Evolutionary conservation across 2,888 invertebrate genomes (phyloP).

Genomic region (Cerastis rubricosa): DNA sequence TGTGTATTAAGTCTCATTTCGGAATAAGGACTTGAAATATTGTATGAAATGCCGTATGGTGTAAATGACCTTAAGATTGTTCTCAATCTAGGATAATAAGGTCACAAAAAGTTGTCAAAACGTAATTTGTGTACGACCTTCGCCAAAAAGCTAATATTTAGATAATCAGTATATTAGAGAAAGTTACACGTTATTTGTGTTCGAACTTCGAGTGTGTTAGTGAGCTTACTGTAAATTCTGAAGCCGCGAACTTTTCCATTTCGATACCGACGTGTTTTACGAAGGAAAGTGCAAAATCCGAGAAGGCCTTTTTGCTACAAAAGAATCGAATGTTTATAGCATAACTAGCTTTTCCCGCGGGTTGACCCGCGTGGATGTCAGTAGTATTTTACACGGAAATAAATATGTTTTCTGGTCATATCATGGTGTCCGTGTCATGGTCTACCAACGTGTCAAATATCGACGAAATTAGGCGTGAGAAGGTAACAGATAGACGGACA

Average conservation of each 20-base stretch:
- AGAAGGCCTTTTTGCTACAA: not conserved
- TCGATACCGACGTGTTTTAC: conserved; percentile 25
- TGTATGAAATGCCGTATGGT: too few species aligned
- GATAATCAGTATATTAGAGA: conserved; percentile 20
- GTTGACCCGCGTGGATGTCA: not conserved
- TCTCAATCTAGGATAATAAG: not conserved
- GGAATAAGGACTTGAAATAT: too few species aligned
- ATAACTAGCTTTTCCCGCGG: not conserved
- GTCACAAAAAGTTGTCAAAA: not conserved
- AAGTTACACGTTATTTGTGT: conserved; percentile 28
- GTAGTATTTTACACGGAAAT: not conserved
- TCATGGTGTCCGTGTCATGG: not conserved
- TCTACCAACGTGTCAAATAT: not conserved
- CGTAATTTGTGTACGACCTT: not conserved
- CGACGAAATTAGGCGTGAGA: not conserved
- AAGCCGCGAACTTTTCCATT: conserved; percentile 34
- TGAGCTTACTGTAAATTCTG: conserved; percentile 16
- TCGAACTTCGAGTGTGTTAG: conserved; percentile 13
- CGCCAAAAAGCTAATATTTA: conserved; percentile 13
- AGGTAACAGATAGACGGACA: not conserved
- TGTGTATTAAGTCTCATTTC: too few species aligned
- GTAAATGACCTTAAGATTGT: too few species aligned
- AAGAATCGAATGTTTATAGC: conserved; percentile 1
- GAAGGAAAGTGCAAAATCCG: conserved; percentile 4
- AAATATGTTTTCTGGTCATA: not conserved